Evolutionary conservation across 2,888 invertebrate species (phyloP).

Genomic region (Pristionchus fissidentatus): DNA sequence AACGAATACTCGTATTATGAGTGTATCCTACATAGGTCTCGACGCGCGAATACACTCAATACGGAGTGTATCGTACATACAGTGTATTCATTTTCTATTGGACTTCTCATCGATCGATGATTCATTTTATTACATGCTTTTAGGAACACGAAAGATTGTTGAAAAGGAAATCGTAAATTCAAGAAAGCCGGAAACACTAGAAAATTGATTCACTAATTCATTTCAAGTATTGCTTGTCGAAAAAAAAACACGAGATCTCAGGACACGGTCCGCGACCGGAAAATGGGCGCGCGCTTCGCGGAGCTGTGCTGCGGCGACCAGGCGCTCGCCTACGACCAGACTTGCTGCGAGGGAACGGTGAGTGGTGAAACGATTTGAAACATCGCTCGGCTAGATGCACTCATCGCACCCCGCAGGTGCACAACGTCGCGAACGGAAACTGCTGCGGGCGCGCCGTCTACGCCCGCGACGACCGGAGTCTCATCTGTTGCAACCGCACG

Average conservation of each 20-base stretch:
- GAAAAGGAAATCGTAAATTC: no score
- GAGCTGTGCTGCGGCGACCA: constrained; percentile 69
- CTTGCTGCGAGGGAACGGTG: constrained; percentile 72
- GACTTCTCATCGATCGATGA: no score
- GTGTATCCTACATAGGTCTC: no score
- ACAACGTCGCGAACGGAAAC: constrained; percentile 72
- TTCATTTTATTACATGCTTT: background rate
- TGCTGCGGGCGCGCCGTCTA: constrained; percentile 73
- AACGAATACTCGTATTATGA: background rate
- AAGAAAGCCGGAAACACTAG: no score
- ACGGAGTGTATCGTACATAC: no score
- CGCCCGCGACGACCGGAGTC: constrained; percentile 58
- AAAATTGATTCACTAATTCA: no score
- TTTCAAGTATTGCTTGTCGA: background rate
- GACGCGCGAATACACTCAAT: no score
- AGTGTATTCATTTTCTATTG: no score
- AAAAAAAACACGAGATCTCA: background rate
- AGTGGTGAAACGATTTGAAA: constrained; percentile 46
- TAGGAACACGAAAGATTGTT: no score
- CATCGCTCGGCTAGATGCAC: background rate
- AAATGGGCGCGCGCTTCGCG: constrained; percentile 62
- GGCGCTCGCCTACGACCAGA: constrained; percentile 72
- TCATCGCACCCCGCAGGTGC: constrained; percentile 58
- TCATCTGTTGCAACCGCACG: constrained; percentile 69
- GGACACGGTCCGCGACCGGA: constrained; percentile 45